Evolutionary conservation across 92 coral and sea anemone species (phyloP), one percentile per base, ranked within the genome.

Genomic region (Siderastrea siderea): DNA sequence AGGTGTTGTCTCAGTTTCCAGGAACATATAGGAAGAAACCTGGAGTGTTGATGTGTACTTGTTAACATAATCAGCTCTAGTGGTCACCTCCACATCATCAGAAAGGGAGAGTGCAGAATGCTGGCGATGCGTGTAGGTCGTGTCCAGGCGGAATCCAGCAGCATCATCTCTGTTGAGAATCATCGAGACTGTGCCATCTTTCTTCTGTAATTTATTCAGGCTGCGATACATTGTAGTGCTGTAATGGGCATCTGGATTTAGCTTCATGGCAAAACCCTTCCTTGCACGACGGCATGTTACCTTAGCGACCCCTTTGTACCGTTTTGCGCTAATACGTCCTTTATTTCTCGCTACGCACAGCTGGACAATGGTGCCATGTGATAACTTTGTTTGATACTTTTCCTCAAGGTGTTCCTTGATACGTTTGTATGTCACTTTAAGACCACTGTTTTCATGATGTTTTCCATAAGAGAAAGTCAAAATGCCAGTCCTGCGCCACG

Each of bases 291-390:
- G 66, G 8, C 81, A 91, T 0, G 66, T 61, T 14, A 91, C 77
- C 67, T 80, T 46, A 16, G 88, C 95, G 13, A 80, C 92, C 17
- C 95, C 95, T 79, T 75, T 74, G 71, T 93, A 89, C 43, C 95
- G 62, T 47, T 82, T 81, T 38, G 85, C 74, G 11, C 85, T 71
- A 0, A 85, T 65, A 47, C 68, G 67, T 46, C 91, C 70, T 54
- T 86, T 86, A 77, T 89, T 93, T 80, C 68, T 67, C 3, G 77
- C 91, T 16, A 75, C 15, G 55, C 89, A 93, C 6, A 85, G 63
- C 80, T 93, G 95, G 38, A 89, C 91, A 5, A 93, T 81, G 3
- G 89, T 89, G 14, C 89, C 91, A 65, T 86, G 79, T 4, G 79
- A 78, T 84, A 88, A 83, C n/a, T 83, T 83, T 26, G 64, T 68